Evolutionary conservation across 2,888 invertebrate genomes (phyloP), one percentile per base, ranked within the genome.

Genomic region (Meghimatium bilineatum): DNA sequence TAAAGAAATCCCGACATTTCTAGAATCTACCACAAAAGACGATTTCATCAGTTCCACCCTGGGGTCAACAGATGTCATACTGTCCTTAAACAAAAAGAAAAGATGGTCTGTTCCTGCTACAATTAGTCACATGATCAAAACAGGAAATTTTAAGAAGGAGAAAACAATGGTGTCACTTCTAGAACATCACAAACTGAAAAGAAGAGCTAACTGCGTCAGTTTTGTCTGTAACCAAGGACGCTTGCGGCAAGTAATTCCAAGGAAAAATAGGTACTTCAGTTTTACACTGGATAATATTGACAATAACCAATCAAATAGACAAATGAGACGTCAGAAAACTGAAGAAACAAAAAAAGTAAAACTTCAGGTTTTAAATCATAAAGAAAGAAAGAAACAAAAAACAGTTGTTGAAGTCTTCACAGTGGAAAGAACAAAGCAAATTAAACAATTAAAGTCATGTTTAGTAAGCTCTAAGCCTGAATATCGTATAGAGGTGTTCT

Each of bases 1-100:
- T 3, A 26, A 49, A 26, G 78, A 79, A 6, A 14, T 83, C 1
- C 34, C 66, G 0, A 49, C 12, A n/a, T 69, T 83, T 34, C 23
- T 83, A 0, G 66, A 63, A 14, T 44, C 66, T 34, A 5, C 34
- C 44, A 66, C 74, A 3, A 74, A 79, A 14, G 83, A 79, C 34
- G n/a, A 17, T 5, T 17, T 79, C 3, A 29, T 79, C n/a, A 63
- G 38, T 20, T 78, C 78, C 10, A 79, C 79, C 0, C 52, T 83
- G 10, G 56, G n/a, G 17, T 77, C 67, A 32, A 83, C 83, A 32
- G 77, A 87, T 29, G 87, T 90, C 20, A 80, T 81, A 0, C 89
- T 89, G 71, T 91, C 91, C 0, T 84, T 91, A n/a, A 91, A 90
- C 85, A 91, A 91, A 78, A 89, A 88, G 79, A 84, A 87, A 14